Conservation (phyloP, 2,797 vertebrate species). For the Acestrorhynchus altus region DNA sequence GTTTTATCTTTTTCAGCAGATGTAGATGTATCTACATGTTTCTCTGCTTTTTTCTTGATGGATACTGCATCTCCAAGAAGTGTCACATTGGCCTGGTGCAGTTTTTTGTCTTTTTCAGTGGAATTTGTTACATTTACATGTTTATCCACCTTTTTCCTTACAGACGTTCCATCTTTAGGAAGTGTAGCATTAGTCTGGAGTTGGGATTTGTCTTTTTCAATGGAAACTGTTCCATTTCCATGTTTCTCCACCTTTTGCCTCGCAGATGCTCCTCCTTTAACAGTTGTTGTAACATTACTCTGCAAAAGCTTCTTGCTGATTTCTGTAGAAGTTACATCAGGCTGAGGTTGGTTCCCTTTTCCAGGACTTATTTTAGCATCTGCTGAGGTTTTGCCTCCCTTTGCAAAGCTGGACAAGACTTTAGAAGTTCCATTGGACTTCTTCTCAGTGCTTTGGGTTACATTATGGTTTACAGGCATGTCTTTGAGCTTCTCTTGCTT, state of each 20-base stretch:
- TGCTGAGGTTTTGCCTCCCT: conserved; percentile 45
- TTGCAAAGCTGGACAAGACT: conserved; percentile 55
- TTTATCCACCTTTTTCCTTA: neutral
- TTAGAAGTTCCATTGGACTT: conserved; percentile 64
- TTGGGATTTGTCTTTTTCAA: neutral
- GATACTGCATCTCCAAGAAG: neutral
- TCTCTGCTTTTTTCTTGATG: conserved; percentile 27
- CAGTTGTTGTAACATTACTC: neutral
- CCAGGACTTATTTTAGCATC: conserved; percentile 54
- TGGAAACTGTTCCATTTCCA: neutral
- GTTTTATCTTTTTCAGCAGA: conserved; percentile 45
- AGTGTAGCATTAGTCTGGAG: neutral
- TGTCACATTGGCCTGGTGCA: conserved; percentile 19
- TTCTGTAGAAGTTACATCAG: conserved; percentile 46
- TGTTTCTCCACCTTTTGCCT: neutral
- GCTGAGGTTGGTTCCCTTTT: conserved; percentile 59
- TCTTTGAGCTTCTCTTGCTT: conserved; percentile 71
- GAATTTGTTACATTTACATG: neutral
- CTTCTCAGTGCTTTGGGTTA: conserved; percentile 61
- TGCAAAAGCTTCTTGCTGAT: conserved; percentile 21
- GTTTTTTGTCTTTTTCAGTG: conserved; percentile 59
- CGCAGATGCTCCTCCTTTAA: neutral
- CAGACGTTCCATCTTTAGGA: neutral
- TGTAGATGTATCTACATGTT: conserved; percentile 25
- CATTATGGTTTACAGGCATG: conserved; percentile 66